phyloP scores from a whole-genome alignment of 1,140 invertebrate species.

The Tetramorium parvispinum region DNA sequence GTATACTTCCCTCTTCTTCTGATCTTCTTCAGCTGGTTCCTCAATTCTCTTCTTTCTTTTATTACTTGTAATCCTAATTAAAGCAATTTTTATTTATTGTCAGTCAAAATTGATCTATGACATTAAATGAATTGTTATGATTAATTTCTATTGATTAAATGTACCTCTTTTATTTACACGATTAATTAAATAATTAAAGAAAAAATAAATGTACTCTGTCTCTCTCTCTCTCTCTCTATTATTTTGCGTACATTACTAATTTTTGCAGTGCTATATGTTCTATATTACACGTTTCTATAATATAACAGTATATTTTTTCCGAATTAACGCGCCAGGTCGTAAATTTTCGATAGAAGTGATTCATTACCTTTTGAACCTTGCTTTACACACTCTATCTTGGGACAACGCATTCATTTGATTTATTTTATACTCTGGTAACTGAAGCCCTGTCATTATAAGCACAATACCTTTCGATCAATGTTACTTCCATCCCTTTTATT shows the following conservation, averaged over 20 bases:
- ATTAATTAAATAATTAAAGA: conserved; percentile 14
- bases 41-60: background rate
- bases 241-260: background rate
- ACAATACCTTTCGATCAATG: background rate
- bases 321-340: background rate
- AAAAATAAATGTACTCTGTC: background rate
- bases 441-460: background rate
- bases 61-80: background rate
- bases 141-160: background rate
- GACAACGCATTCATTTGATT: background rate
- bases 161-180: background rate
- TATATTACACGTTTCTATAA: background rate
- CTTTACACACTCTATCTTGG: background rate
- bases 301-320: background rate
- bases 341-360: conserved; percentile 6
- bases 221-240: background rate
- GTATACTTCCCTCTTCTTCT: background rate
- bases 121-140: background rate
- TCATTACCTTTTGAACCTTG: background rate
- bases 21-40: background rate
- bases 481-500: conserved; percentile 52
- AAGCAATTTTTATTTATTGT: background rate
- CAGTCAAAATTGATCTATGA: background rate
- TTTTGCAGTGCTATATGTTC: background rate
- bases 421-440: background rate